These are phyloP conservation scores for Rattus rattus DNA, from an alignment of 2,113 vertebrate genomes.

Conservation along the genomic window DNA sequence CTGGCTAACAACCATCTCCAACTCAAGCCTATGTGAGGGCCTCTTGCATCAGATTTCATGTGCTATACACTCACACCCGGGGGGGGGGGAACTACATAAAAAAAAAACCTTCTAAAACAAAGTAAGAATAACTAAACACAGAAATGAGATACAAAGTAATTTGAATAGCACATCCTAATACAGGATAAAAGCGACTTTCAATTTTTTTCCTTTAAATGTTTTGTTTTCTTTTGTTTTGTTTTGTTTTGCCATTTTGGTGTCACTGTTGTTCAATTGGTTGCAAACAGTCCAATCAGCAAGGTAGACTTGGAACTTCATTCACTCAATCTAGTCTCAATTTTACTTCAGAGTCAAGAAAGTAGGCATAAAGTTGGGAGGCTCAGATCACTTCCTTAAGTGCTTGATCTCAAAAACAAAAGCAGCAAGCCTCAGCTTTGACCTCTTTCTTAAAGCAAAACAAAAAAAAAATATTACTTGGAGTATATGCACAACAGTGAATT, in stretches of 20 bases:
- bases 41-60: not conserved
- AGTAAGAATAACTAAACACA: not conserved
- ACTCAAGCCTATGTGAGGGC: not conserved
- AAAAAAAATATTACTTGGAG: not conserved
- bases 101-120: not conserved
- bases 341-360: conserved; percentile 24
- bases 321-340: not conserved
- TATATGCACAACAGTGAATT: not conserved
- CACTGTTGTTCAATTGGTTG: conserved; percentile 15
- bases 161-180: not conserved
- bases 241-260: not conserved
- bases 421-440: not conserved
- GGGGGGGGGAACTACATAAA: too few relatives aligned
- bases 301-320: conserved; percentile 27
- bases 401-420: not conserved
- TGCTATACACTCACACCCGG: not conserved
- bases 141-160: not conserved
- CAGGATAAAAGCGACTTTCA: not conserved
- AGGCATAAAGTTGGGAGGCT: not conserved
- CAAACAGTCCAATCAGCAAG: conserved; percentile 37
- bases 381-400: conserved; percentile 11
- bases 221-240: not conserved
- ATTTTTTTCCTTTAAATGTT: conserved; percentile 20
- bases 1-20: not conserved
- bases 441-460: not conserved